Evolutionary conservation across 1,140 invertebrate genomes (phyloP), one percentile per base, ranked within the genome.

Genomic region (Zaprionus gabonicus): DNA sequence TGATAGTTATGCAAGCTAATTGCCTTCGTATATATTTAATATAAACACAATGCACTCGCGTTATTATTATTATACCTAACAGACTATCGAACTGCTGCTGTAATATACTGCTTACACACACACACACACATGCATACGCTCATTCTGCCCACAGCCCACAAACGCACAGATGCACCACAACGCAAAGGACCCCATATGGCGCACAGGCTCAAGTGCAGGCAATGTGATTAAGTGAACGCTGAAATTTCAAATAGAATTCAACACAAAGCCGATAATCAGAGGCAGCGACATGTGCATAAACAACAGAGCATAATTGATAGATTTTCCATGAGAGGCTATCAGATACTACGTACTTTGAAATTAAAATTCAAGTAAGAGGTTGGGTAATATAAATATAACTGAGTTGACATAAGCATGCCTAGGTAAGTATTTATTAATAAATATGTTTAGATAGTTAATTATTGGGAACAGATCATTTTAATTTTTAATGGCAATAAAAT

Each of bases 121-220:
- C 53, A 80, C 66, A 79, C 51, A 38, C 1, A 13, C 9, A 3
- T 9, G 10, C 31, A 10, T 10, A 34, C 31, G 9, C 31, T 34
- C 44, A n/a, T 13, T 15, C 55, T 20, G 36, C 62, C 41, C 44
- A 57, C 60, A 53, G 25, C 12, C 20, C 41, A 69, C n/a, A 46
- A 46, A 17, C 9, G n/a, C 41, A 46, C 53, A 57, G 56, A 58
- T 60, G 71, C 64, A 56, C 17, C 10, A 36, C 34, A 31, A 36
- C 58, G 56, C 68, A 82, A 82, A 76, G 82, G 82, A 85, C 81
- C 81, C 81, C 81, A 85, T 84, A 84, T 85, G 82, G 81, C 62
- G 81, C 44, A 78, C 53, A 57, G 77, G 36, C 72, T 78, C 78
- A 84, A 84, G 82, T 81, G 73, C 57, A 53, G 67, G 23, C 67